These are phyloP conservation scores for Furcula furcula DNA, from an alignment of 2,888 invertebrate genomes.

Conservation along the genomic window DNA sequence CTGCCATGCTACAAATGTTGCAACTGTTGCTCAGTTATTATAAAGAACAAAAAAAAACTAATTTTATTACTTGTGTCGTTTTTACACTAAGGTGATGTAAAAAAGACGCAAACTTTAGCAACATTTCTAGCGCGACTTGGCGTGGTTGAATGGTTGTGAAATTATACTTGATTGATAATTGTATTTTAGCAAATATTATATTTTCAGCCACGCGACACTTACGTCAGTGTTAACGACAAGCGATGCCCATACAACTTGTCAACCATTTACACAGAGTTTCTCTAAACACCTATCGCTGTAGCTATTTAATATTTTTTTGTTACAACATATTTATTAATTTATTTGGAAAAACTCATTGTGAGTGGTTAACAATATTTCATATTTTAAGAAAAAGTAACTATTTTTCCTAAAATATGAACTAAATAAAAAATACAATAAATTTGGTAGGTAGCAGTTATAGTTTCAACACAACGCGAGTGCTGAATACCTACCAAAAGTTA, in stretches of 20 bases:
- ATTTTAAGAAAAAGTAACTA: conserved; percentile 26
- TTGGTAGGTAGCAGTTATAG: conserved; percentile 61
- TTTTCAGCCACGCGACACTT: conserved; percentile 50
- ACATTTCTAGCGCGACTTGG: conserved; percentile 30
- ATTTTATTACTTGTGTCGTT: conserved; percentile 7
- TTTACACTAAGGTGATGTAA: conserved; percentile 14
- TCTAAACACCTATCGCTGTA: conserved; percentile 9
- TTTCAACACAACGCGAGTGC: conserved; percentile 62
- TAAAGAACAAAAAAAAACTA: not conserved
- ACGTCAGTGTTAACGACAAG: conserved; percentile 79
- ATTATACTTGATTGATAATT: no score
- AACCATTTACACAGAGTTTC: conserved; percentile 36
- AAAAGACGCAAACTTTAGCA: conserved; percentile 12
- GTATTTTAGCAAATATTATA: conserved; percentile 1
- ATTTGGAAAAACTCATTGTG: conserved; percentile 43
- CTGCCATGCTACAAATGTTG: conserved; percentile 38
- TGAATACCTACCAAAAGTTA: conserved; percentile 73
- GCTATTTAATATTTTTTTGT: not conserved
- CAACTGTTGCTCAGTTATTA: no score
- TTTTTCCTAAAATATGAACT: conserved; percentile 15
- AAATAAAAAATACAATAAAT: conserved; percentile 43
- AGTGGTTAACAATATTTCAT: conserved; percentile 36
- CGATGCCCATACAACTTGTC: conserved; percentile 77
- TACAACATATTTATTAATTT: not conserved
- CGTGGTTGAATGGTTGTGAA: conserved; percentile 32